phyloP scores from a whole-genome alignment of 2,113 vertebrate species.

The Cynoglossus semilaevis region DNA sequence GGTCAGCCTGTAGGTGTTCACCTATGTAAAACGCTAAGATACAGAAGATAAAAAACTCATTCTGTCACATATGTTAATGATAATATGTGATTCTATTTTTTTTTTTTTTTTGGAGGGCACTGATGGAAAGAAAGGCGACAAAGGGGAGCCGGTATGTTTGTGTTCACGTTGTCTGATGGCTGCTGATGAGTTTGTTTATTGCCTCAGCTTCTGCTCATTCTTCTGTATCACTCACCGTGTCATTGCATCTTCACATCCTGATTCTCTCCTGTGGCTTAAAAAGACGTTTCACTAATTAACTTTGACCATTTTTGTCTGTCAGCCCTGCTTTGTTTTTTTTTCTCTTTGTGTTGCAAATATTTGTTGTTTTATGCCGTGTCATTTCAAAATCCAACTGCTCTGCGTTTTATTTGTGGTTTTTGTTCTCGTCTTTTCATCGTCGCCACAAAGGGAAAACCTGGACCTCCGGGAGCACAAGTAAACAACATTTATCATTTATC shows the following conservation, averaged over 20 bases:
- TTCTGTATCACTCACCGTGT: conserved; percentile 30
- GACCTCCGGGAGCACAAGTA: conserved; percentile 79
- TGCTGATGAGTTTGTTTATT: conserved; percentile 7
- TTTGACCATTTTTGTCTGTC: conserved; percentile 20
- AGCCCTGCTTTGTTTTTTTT: conserved; percentile 19
- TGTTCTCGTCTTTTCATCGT: conserved; percentile 6
- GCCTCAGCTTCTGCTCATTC: conserved; percentile 27
- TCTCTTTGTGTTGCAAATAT: conserved; percentile 11
- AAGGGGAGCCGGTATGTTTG: conserved; percentile 79
- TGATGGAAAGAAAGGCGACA: conserved; percentile 79
- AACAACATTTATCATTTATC: conserved; percentile 55
- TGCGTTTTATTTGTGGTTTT: conserved; percentile 29
- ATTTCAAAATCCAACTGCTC: conserved; percentile 45
- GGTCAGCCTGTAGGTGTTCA: conserved; percentile 65
- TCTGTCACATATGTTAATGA: background rate
- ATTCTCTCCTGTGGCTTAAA: conserved; percentile 14
- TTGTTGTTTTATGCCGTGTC: conserved; percentile 26
- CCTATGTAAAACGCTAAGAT: background rate
- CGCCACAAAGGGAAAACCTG: conserved; percentile 78
- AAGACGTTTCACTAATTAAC: conserved; percentile 50
- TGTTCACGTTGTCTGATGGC: conserved; percentile 3
- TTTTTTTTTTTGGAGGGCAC: conserved; percentile 63
- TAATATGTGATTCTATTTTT: conserved; percentile 4
- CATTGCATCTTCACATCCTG: conserved; percentile 16
- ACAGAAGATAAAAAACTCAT: background rate